Evolutionary conservation across 1,140 invertebrate genomes (phyloP).

Genomic region (Leptestheria dahalacensis): DNA sequence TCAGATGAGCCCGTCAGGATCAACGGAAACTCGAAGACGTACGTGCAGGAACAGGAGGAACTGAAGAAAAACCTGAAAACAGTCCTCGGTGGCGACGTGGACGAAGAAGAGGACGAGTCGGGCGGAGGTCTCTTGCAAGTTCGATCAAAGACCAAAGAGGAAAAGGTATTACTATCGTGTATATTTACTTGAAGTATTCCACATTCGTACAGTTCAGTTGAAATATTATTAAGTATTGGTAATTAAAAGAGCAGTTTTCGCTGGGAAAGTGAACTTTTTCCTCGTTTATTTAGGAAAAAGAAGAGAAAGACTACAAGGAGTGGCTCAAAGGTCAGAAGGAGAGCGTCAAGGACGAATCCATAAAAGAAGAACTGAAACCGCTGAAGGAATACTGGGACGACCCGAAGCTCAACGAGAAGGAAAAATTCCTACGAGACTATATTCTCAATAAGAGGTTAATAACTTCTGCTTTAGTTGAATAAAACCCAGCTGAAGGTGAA

Average conservation of each 20-base stretch:
- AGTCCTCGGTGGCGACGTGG: conserved; percentile 26
- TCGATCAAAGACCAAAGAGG: conserved; percentile 43
- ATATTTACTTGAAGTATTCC: background rate
- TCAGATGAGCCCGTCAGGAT: no score
- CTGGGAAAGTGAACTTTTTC: no score
- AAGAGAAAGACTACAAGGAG: conserved; percentile 55
- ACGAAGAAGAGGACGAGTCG: conserved; percentile 35
- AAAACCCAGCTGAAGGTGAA: no score
- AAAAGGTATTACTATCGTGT: conserved; percentile 28
- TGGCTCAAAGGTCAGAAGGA: conserved; percentile 65
- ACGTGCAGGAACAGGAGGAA: conserved; percentile 50
- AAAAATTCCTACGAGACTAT: conserved; percentile 83
- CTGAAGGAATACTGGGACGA: conserved; percentile 72
- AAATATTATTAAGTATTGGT: no score
- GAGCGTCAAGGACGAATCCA: conserved; percentile 43
- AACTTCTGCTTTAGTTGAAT: no score
- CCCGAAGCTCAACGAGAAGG: conserved; percentile 59
- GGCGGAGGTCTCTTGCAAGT: conserved; percentile 41
- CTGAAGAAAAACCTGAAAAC: conserved; percentile 49
- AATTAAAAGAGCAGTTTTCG: no score
- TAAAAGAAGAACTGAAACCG: conserved; percentile 46
- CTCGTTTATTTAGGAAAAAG: conserved; percentile 21
- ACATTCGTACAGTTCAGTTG: no score
- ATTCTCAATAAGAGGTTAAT: conserved; percentile 78
- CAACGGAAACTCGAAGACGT: conserved; percentile 27